Base-by-base conservation (phyloP, 35 echinoderm and acorn worm species). In the Apostichopus californicus region DNA sequence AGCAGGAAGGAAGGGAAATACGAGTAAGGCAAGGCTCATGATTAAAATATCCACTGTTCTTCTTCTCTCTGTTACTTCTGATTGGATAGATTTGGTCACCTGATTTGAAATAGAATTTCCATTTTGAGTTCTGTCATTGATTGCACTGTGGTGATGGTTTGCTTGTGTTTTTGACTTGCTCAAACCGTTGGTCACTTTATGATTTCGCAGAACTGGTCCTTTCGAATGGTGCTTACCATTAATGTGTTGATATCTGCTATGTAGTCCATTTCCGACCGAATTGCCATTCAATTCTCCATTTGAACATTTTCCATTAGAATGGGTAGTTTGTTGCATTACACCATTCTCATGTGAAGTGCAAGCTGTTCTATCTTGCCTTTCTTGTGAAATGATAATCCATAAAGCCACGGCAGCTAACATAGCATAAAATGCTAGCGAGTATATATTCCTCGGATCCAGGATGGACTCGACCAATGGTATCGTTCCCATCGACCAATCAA, bases 401-500 rank as follows among this genome's bases (percentile, higher is more conserved):
- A 21, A 14, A 78, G 46, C 86, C 34, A 93, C 17, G 4, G 54
- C 13, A 2, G 28, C 58, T 17, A 95, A 52, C 78, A 26, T 22
- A 68, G 56, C 57, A 72, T 97, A 97, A 80, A 94, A 92, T 9
- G 22, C 6, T 1, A 97, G 17, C 86, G 85, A 95, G 57, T 55
- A 84, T 55, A 96, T 14, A 65, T 99, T 99, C 60, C 97, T 90
- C 58, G 81, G 14, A 81, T 96, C 97, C 65, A 73, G 26, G 28
- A 96, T 24, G n/a, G 91, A 89, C 66, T 93, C 89, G 20, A 99
- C 87, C 6, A 96, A 78, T 8, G 97, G 95, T 55, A 99, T 86
- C 7, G 95, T 92, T 81, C 92, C 97, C 97, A 99, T 99, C 12
- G 97, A 99, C 97, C 97, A 99, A 96, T 99, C 97, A 96, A 99